These are phyloP conservation scores for Nymphicus hollandicus DNA, from an alignment of 2,113 vertebrate species.

Conservation along the genomic window DNA sequence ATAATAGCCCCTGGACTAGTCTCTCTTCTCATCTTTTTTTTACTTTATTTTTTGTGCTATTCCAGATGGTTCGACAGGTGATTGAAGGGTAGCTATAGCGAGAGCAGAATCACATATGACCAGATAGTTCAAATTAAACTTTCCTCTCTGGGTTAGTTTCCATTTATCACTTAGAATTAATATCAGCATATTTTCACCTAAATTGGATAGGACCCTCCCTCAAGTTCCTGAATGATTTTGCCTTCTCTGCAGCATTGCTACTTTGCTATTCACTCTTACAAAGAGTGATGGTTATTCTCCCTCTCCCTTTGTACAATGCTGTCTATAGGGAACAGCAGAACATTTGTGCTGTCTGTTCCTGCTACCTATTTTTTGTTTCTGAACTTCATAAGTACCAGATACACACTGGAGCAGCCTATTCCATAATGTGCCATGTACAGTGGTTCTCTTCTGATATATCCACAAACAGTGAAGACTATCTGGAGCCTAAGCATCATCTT, in stretches of 20 bases:
- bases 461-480: neutral
- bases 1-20: neutral
- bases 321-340: neutral
- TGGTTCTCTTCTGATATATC: neutral
- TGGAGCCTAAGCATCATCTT: neutral
- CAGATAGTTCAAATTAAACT: neutral
- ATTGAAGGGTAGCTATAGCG: neutral
- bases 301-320: neutral
- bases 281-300: neutral
- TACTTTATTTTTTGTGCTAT: neutral
- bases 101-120: neutral
- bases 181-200: neutral
- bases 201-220: neutral
- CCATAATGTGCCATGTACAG: fast-evolving
- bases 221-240: neutral
- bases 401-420: neutral
- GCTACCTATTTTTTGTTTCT: neutral
- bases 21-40: neutral
- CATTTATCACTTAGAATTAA: neutral
- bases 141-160: neutral
- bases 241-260: neutral
- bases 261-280: neutral
- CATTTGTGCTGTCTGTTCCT: neutral
- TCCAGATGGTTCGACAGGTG: neutral
- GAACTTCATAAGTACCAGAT: neutral